These are phyloP conservation scores for Orientallactaga bullata DNA, from an alignment of 2,113 vertebrate species.

Conservation along the genomic window DNA sequence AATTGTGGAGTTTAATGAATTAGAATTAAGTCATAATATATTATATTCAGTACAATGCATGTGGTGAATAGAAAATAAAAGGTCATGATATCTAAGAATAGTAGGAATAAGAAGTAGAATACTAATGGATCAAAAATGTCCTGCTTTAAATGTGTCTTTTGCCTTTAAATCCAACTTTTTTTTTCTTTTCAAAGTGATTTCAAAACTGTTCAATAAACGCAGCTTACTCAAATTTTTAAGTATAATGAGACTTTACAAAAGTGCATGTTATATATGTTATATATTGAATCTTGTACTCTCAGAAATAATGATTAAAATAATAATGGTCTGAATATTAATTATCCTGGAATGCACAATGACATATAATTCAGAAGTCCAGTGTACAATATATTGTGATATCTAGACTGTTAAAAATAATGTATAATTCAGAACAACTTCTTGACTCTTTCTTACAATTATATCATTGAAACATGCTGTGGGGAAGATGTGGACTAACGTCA, in stretches of 20 bases:
- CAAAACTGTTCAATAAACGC: slow-evolving; percentile 60
- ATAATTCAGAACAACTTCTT: slow-evolving; percentile 66
- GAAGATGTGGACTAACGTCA: slow-evolving; percentile 42
- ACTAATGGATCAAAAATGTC: slow-evolving; percentile 76
- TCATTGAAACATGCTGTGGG: slow-evolving; percentile 9
- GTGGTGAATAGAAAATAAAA: slow-evolving; percentile 83
- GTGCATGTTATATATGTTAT: slow-evolving; percentile 50
- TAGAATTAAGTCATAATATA: slow-evolving; percentile 81
- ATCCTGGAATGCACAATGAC: slow-evolving; percentile 60
- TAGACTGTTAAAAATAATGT: not conserved
- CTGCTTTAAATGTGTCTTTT: slow-evolving; percentile 63
- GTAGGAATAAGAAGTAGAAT: slow-evolving; percentile 75
- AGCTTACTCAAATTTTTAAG: slow-evolving; percentile 48
- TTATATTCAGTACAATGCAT: slow-evolving; percentile 73
- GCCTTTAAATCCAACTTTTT: slow-evolving; percentile 48
- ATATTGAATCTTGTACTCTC: slow-evolving; percentile 59
- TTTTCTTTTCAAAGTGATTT: slow-evolving; percentile 69
- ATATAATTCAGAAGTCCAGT: slow-evolving; percentile 59
- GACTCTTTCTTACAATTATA: slow-evolving; percentile 37
- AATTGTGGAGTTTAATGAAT: slow-evolving; percentile 78
- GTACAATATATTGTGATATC: too few species aligned
- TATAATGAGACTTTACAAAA: slow-evolving; percentile 49
- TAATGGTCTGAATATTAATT: slow-evolving; percentile 69
- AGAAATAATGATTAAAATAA: slow-evolving; percentile 69
- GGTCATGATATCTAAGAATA: slow-evolving; percentile 78